Conservation (phyloP, 2,888 invertebrate genomes). For the Tortrix viridana region DNA sequence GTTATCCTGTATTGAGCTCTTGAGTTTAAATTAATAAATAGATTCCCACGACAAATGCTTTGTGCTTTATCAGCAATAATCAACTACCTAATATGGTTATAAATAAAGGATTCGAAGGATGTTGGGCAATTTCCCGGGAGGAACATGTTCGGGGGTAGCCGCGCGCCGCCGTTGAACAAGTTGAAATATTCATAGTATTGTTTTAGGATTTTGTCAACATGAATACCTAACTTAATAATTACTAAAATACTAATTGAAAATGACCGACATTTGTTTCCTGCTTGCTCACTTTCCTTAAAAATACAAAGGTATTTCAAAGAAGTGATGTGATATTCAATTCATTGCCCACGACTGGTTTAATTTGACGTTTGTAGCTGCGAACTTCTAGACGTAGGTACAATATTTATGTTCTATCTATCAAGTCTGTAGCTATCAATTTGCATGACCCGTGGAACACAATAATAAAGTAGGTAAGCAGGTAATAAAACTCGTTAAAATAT, state of each 20-base stretch:
- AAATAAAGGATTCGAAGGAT: neutral
- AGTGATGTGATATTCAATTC: neutral
- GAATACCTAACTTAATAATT: conserved; percentile 52
- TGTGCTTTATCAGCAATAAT: no score
- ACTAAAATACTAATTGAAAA: conserved; percentile 69
- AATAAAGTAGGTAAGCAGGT: neutral
- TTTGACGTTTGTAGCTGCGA: neutral
- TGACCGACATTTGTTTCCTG: conserved; percentile 47
- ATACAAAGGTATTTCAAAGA: conserved; percentile 17
- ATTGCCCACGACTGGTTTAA: neutral
- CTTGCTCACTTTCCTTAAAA: conserved; percentile 23
- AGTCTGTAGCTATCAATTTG: neutral
- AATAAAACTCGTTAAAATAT: neutral
- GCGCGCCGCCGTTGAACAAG: conserved; percentile 42
- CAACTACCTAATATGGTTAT: no score
- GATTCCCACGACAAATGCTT: no score
- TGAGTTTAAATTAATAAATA: no score
- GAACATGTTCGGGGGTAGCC: conserved; percentile 2
- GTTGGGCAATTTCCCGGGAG: neutral
- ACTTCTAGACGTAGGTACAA: neutral
- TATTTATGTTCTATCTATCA: neutral
- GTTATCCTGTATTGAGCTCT: no score
- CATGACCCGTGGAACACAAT: neutral
- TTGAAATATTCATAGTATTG: conserved; percentile 61
- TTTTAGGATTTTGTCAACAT: conserved; percentile 66